Conservation (phyloP, 1,140 invertebrate genomes). For the Argopecten irradians region DNA sequence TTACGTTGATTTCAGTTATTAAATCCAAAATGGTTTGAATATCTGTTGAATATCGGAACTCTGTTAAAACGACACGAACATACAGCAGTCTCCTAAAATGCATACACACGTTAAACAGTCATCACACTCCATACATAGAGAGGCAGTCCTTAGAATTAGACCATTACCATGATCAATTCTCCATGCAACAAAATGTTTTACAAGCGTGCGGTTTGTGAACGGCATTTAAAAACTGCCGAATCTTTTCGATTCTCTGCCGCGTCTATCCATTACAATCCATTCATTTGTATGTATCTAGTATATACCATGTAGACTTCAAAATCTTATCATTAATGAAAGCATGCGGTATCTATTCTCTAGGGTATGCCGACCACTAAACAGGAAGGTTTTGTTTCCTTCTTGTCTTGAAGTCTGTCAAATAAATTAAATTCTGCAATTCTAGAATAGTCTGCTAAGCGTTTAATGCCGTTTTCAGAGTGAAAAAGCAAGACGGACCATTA, state of each 20-base stretch:
- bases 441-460: background rate
- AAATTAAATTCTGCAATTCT: background rate
- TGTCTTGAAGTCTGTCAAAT: background rate
- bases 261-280: background rate
- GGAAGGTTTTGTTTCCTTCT: background rate
- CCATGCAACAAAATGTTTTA: background rate
- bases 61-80: too few relatives aligned
- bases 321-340: background rate
- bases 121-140: too few relatives aligned
- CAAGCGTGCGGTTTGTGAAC: background rate
- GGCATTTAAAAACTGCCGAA: background rate
- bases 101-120: too few relatives aligned
- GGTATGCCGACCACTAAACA: background rate
- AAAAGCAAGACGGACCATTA: background rate
- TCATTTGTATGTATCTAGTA: background rate
- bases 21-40: too few relatives aligned
- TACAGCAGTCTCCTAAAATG: too few relatives aligned
- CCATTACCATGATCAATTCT: too few relatives aligned
- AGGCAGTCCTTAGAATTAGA: too few relatives aligned
- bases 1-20: too few relatives aligned
- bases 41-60: too few relatives aligned
- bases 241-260: background rate
- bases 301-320: background rate
- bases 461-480: background rate
- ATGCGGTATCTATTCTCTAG: background rate